Percentiles rank a stretch among this genome's conserved stretches.
Conservation (phyloP, 1,140 invertebrate species). For the Nilaparvata lugens region DNA sequence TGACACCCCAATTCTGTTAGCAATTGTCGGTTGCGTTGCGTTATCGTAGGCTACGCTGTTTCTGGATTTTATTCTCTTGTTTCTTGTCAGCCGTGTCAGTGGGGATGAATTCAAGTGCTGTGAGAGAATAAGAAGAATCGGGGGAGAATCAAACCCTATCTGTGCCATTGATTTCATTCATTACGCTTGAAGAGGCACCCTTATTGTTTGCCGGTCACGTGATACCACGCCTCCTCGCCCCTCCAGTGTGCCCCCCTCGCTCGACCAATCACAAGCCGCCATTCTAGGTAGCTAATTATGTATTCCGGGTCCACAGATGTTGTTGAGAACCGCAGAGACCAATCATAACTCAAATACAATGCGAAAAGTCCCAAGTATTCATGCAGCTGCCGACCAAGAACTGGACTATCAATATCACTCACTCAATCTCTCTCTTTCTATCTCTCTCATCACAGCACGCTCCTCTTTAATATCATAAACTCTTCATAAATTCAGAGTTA, state of each 20-base stretch:
- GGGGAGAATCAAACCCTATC: no score
- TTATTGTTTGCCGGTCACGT: neutral
- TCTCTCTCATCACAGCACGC: neutral
- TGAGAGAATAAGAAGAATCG: no score
- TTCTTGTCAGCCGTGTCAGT: no score
- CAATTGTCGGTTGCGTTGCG: no score
- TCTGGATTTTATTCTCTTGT: no score
- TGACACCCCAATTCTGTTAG: no score
- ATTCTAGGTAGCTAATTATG: neutral
- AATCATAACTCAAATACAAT: constrained; percentile 1
- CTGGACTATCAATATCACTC: neutral
- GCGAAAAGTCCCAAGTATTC: neutral
- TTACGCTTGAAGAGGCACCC: no score
- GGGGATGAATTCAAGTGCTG: no score
- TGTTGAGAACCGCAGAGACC: neutral
- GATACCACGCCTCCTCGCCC: constrained; percentile 1
- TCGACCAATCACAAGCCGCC: neutral
- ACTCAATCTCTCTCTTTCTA: neutral
- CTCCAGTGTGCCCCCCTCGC: neutral
- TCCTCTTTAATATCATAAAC: neutral
- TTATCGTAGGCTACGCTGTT: no score
- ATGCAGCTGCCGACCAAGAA: neutral
- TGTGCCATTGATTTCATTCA: no score
- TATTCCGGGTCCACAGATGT: constrained; percentile 2
- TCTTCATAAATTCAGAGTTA: neutral